Percentiles rank a stretch among this genome's conserved stretches.
These are phyloP conservation scores for Cryptocephalus primarius DNA, from an alignment of 2,888 invertebrate genomes.

Conservation along the genomic window DNA sequence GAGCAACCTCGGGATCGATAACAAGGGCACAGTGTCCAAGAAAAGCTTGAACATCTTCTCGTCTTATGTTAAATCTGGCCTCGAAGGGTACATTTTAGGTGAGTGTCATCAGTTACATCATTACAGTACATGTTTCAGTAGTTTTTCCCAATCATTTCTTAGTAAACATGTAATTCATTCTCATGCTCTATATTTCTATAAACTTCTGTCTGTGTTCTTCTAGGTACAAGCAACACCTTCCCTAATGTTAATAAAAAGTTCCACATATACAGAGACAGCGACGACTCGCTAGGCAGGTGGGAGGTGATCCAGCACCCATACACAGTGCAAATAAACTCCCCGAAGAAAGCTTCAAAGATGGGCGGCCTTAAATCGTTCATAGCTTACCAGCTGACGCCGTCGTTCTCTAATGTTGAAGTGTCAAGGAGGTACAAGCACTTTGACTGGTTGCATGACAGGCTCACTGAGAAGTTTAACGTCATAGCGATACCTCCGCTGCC, in stretches of 20 bases:
- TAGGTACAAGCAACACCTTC: constrained; percentile 53
- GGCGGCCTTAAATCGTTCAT: constrained; percentile 97
- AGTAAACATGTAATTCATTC: too few species aligned
- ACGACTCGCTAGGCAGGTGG: constrained; percentile 70
- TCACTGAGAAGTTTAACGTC: constrained; percentile 87
- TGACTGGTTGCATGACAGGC: constrained; percentile 94
- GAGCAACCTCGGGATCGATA: constrained; percentile 38
- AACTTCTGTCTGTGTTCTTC: constrained; percentile 9
- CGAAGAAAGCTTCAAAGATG: constrained; percentile 94
- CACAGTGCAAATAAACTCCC: constrained; percentile 80
- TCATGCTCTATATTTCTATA: too few species aligned
- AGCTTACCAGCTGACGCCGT: constrained; percentile 91
- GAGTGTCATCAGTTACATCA: constrained; percentile 29
- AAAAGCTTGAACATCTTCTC: constrained; percentile 74
- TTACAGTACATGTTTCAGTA: too few species aligned
- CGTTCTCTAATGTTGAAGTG: constrained; percentile 88
- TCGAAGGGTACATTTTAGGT: constrained; percentile 81
- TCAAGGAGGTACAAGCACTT: constrained; percentile 96
- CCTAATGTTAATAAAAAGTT: constrained; percentile 37
- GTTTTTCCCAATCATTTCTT: too few species aligned
- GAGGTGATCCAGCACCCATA: constrained; percentile 60
- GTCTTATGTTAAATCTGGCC: constrained; percentile 80
- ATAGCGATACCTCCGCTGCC: constrained; percentile 95
- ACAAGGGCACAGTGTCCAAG: constrained; percentile 54
- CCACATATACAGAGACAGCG: constrained; percentile 51